A percentile compares a stretch with the other conserved stretches of the same genome.
phyloP scores from a whole-genome alignment of 1,140 invertebrate genomes.

The Paralvinella palmiformis region DNA sequence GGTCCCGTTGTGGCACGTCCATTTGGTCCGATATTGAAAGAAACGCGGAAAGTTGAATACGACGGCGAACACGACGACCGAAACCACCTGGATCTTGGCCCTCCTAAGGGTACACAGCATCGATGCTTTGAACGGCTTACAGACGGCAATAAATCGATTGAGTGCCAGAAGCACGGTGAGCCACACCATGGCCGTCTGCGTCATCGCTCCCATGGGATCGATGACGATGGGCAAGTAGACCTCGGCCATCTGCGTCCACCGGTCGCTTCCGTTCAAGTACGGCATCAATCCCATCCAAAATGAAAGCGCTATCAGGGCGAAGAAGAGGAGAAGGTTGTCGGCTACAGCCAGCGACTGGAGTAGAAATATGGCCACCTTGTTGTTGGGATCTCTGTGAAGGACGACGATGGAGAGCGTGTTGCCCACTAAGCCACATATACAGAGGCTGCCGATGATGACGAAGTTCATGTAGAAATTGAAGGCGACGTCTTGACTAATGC shows the following conservation, averaged over 20 bases:
- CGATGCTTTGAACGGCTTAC: slow-evolving; percentile 16
- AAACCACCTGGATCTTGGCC: slow-evolving; percentile 15
- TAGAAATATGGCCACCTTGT: slow-evolving; percentile 17
- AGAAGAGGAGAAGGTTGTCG: slow-evolving; percentile 13
- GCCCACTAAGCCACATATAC: slow-evolving; percentile 13
- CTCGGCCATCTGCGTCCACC: background rate
- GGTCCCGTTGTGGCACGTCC: background rate
- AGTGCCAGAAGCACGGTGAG: slow-evolving; percentile 19
- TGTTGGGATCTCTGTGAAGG: slow-evolving; percentile 17
- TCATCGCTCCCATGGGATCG: slow-evolving; percentile 13
- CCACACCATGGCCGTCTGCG: slow-evolving; percentile 18
- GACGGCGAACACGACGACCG: slow-evolving; percentile 7
- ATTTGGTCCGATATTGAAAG: slow-evolving; percentile 13
- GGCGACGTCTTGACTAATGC: no score
- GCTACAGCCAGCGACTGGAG: slow-evolving; percentile 19
- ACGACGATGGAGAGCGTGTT: slow-evolving; percentile 17
- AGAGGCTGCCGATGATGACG: slow-evolving; percentile 8
- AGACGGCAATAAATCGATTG: slow-evolving; percentile 19
- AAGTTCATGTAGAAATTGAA: slow-evolving; percentile 19
- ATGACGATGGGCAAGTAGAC: slow-evolving; percentile 16
- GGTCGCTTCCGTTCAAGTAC: background rate
- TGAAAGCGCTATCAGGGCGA: slow-evolving; percentile 13
- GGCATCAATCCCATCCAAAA: background rate
- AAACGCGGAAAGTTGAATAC: slow-evolving; percentile 19
- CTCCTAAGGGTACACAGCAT: slow-evolving; percentile 11